These are phyloP conservation scores for Cheilosia soror DNA, from an alignment of 2,888 invertebrate genomes.

Conservation along the genomic window DNA sequence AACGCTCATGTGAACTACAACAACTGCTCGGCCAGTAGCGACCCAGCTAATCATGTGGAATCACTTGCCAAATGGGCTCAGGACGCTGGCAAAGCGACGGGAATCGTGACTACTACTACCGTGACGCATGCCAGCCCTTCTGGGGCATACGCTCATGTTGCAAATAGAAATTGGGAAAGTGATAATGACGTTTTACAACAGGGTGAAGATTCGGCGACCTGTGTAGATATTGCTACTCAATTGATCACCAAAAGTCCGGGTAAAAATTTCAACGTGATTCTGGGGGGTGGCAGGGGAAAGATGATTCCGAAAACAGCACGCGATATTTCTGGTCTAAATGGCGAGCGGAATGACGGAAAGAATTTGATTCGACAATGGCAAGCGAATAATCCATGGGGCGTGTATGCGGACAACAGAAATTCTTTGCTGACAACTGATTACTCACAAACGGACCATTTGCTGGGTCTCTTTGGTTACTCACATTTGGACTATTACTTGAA, in stretches of 20 bases:
- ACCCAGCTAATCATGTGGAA: constrained; percentile 86
- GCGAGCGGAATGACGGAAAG: constrained; percentile 86
- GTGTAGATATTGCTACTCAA: constrained; percentile 90
- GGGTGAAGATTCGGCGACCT: constrained; percentile 79
- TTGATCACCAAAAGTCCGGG: constrained; percentile 89
- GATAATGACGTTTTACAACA: constrained; percentile 85
- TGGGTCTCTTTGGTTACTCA: constrained; percentile 85
- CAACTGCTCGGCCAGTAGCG: constrained; percentile 86
- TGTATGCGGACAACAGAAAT: constrained; percentile 86
- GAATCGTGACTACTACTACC: constrained; percentile 90
- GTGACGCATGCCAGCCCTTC: constrained; percentile 93
- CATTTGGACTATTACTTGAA: constrained; percentile 85
- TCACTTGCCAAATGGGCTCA: constrained; percentile 89
- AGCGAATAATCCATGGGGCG: constrained; percentile 84
- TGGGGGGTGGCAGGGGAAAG: constrained; percentile 90
- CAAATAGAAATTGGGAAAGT: constrained; percentile 89
- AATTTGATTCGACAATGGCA: constrained; percentile 89
- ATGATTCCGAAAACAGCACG: constrained; percentile 86
- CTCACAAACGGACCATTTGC: constrained; percentile 84
- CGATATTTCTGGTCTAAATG: constrained; percentile 83
- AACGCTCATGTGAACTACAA: constrained; percentile 88
- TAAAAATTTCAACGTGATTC: constrained; percentile 88
- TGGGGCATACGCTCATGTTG: constrained; percentile 86
- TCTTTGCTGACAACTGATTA: constrained; percentile 85
- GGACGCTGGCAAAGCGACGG: constrained; percentile 85